These are phyloP conservation scores for Drymonia ruficornis DNA, from an alignment of 2,888 invertebrate species.

Conservation along the genomic window DNA sequence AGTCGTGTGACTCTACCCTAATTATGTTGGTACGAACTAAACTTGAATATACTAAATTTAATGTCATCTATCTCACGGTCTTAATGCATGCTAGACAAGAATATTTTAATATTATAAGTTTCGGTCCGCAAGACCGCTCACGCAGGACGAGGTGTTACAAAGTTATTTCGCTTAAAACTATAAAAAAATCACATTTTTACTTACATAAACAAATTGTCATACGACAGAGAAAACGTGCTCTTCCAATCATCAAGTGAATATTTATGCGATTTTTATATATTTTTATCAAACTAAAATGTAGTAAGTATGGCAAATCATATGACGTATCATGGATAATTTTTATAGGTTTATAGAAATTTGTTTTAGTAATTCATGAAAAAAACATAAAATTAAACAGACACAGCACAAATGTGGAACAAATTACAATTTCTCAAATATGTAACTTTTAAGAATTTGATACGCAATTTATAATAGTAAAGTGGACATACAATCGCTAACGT, in stretches of 20 bases:
- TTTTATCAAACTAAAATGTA: neutral
- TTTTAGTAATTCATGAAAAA: too few species aligned
- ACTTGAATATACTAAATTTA: too few species aligned
- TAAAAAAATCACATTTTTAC: slow-evolving; percentile 55
- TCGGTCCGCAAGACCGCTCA: neutral
- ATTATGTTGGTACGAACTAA: too few species aligned
- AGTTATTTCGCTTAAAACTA: slow-evolving; percentile 43
- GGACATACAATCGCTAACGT: too few species aligned
- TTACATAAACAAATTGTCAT: slow-evolving; percentile 40
- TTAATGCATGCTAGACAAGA: too few species aligned
- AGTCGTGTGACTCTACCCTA: too few species aligned
- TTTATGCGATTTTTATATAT: too few species aligned
- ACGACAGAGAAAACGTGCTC: slow-evolving; percentile 5
- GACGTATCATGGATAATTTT: neutral
- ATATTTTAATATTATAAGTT: neutral
- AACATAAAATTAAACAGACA: neutral
- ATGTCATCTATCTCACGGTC: too few species aligned
- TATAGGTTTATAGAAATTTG: too few species aligned
- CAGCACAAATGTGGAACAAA: too few species aligned
- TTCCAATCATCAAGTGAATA: too few species aligned
- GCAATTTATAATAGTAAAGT: too few species aligned
- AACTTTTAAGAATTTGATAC: neutral
- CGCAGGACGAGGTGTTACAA: slow-evolving; percentile 17
- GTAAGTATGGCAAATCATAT: slow-evolving; percentile 10
- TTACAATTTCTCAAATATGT: neutral